These are phyloP conservation scores for Parauchenoglanis ngamensis DNA, from an alignment of 2,797 vertebrate genomes.

Conservation along the genomic window DNA sequence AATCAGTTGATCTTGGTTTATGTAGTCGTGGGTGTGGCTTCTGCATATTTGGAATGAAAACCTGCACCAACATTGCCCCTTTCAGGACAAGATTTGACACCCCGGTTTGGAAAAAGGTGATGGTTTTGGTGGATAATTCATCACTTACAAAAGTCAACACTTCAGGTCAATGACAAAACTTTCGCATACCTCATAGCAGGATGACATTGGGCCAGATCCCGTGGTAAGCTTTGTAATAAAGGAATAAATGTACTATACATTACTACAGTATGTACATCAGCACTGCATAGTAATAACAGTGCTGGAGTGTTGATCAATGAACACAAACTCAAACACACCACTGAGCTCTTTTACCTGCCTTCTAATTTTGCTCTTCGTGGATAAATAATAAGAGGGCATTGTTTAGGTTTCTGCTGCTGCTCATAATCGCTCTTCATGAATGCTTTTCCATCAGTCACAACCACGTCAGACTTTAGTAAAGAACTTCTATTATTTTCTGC, in stretches of 20 bases:
- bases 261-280: constrained; percentile 59
- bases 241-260: constrained; percentile 69
- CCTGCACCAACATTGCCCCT: no score
- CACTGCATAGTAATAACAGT: constrained; percentile 42
- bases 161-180: constrained; percentile 64
- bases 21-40: no score
- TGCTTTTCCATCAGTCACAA: neutral
- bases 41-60: no score
- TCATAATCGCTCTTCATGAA: neutral
- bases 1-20: no score
- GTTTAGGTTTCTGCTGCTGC: neutral
- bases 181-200: constrained; percentile 75
- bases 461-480: neutral
- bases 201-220: constrained; percentile 75
- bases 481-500: neutral
- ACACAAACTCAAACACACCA: constrained; percentile 24
- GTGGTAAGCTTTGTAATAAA: constrained; percentile 78
- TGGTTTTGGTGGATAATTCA: constrained; percentile 58
- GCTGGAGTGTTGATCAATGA: constrained; percentile 15
- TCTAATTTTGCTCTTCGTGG: neutral
- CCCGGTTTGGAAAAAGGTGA: constrained; percentile 38
- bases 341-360: neutral
- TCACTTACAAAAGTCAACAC: constrained; percentile 61
- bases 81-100: no score
- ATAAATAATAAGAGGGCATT: neutral